Base-by-base conservation (phyloP, 2,888 invertebrate genomes). In the Suillia variegata region DNA sequence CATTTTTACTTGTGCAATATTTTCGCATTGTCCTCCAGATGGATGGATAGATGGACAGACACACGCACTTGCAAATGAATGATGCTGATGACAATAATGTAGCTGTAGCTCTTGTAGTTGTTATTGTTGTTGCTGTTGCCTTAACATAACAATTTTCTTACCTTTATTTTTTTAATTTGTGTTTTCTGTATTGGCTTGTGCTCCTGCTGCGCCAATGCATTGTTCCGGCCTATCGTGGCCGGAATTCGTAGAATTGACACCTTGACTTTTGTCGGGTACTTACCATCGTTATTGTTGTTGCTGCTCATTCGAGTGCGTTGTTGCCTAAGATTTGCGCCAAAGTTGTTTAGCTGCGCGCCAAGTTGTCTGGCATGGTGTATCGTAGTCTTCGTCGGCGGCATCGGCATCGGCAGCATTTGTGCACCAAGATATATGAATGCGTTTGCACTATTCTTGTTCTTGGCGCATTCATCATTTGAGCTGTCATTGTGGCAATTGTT, bases 191-290 rank as follows among this genome's bases (percentile, higher is more conserved):
- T 17, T 54, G 67, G 64, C 67, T 57, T 59, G 52, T 56, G 66
- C 59, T 59, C 62, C 62, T 62, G 57, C 51, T 59, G 62, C 62
- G 63, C 60, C n/a, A 56, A 58, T 49, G 33, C 47, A 60, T 59
- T 59, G 58, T 59, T 33, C 38, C 24, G 55, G 26, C 47, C 47
- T 6, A 45, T 24, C 38, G 21, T 49, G 18, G 34, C 52, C 52
- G 34, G 45, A 70, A 70, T 72, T 72, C 72, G 67, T 70, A 70
- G 72, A 72, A 72, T 62, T 69, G 72, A 72, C 72, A 72, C 72
- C 72, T 72, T 74, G 74, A 69, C 66, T 24, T 33, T 51, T n/a
- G n/a, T n/a, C n/a, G n/a, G n/a, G n/a, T n/a, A n/a, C n/a, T n/a
- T n/a, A n/a, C 10, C 38, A 38, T 50, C 31, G 50, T 38, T 21